phyloP scores from a whole-genome alignment of 2,113 vertebrate genomes.

The Dicrurus megarhynchus region DNA sequence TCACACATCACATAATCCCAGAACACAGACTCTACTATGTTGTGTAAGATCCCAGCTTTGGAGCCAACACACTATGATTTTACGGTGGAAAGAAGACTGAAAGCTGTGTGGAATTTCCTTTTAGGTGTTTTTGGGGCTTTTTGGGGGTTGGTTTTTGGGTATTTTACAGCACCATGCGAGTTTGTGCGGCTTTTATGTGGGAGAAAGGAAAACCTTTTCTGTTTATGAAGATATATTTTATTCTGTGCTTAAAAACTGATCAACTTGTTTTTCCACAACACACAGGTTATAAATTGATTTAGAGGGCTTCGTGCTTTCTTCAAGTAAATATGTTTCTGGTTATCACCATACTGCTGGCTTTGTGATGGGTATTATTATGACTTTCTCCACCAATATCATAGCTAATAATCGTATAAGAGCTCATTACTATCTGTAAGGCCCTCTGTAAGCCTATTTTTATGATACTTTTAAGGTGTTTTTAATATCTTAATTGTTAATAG shows the following conservation, averaged over 20 bases:
- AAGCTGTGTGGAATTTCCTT: background rate
- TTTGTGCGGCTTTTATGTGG: background rate
- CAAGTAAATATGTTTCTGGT: background rate
- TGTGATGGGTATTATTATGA: background rate
- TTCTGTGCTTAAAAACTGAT: background rate
- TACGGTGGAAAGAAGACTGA: background rate
- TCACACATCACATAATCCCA: fast-evolving
- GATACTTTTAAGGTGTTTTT: background rate
- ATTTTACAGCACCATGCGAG: fast-evolving
- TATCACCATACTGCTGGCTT: background rate
- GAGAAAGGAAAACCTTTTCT: background rate
- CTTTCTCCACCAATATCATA: background rate
- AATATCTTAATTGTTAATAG: background rate
- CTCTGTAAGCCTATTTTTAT: background rate
- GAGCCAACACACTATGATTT: background rate
- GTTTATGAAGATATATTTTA: background rate
- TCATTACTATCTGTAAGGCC: background rate
- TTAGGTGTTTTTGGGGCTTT: background rate
- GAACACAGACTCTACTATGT: background rate
- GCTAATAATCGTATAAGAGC: background rate
- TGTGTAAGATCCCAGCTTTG: background rate
- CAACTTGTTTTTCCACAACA: background rate
- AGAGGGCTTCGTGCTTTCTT: background rate
- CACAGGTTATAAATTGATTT: background rate
- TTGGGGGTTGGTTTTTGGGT: background rate